Evolutionary conservation across 2,888 invertebrate genomes (phyloP), one percentile per base, ranked within the genome.

Genomic region (Volucella inanis): DNA sequence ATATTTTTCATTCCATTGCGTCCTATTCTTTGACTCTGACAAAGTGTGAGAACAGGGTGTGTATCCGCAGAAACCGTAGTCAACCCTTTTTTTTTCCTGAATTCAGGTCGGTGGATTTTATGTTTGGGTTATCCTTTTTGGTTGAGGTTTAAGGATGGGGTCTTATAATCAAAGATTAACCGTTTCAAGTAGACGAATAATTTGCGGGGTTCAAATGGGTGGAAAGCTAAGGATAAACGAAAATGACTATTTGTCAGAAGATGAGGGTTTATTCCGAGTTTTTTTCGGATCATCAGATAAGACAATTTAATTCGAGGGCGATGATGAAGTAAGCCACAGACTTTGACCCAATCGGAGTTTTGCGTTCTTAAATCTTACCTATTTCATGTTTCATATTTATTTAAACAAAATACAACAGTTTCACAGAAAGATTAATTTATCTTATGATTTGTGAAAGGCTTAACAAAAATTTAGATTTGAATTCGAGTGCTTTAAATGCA

Each of bases 131-230:
- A 9, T 0, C 22, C 47, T 31, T 41, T 50, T 1, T 18, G 11
- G 18, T 22, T 3, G 22, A 43, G 54, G 61, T 12, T 61, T 45
- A 14, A 50, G 12, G 59, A 79, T 64, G 62, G 81, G 76, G 85
- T 72, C 85, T 77, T 68, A 85, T 81, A 85, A 81, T 85, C 85
- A 85, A 81, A 85, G 85, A 85, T 81, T 85, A 85, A 85, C 85
- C 85, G 81, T 72, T 81, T 77, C 72, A 81, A 81, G 85, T 62
- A 77, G 80, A 85, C 85, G 49, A 77, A 81, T 88, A 88, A 89
- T 89, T 89, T 89, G 70, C 65, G 59, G 82, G 88, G 82, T 86
- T 86, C 70, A 82, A 82, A 75, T 86, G 83, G 86, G 83, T 83
- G 83, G 86, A 86, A 83, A 76, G 71, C 62, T 83, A 57, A 71